phyloP scores from a whole-genome alignment of 2,113 vertebrate genomes.

The Tragelaphus buxtoni region DNA sequence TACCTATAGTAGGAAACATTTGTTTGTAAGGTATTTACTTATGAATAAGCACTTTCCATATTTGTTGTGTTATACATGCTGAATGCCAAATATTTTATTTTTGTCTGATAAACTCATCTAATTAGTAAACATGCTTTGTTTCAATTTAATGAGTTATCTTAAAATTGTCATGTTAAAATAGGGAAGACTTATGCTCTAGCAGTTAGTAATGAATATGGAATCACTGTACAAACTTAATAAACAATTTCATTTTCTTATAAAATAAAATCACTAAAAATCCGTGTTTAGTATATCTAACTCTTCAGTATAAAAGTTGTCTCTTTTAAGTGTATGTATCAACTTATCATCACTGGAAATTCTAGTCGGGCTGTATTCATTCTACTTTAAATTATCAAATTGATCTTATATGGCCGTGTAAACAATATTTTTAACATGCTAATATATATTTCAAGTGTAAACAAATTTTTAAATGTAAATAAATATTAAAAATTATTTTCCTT shows the following conservation, averaged over 20 bases:
- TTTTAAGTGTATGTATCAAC: neutral
- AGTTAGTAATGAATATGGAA: neutral
- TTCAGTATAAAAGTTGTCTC: neutral
- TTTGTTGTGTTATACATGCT: neutral
- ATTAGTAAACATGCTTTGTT: neutral
- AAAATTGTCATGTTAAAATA: neutral
- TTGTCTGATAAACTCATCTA: neutral
- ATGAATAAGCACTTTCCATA: neutral
- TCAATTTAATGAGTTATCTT: neutral
- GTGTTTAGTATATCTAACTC: neutral
- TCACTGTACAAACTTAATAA: neutral
- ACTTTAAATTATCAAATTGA: neutral
- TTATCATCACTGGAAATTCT: neutral
- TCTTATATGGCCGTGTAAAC: neutral
- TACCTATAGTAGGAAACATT: neutral
- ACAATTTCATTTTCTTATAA: neutral
- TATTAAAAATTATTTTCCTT: no score
- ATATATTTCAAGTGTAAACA: neutral
- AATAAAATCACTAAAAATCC: neutral
- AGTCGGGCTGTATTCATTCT: neutral
- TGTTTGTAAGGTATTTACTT: neutral
- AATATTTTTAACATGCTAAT: neutral
- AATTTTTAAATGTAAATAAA: no score
- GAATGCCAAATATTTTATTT: neutral
- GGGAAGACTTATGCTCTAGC: neutral